Percentiles rank a stretch among this genome's conserved stretches.
Evolutionary conservation across 92 coral and sea anemone species (phyloP).

Genomic region (Micromussa lordhowensis): DNA sequence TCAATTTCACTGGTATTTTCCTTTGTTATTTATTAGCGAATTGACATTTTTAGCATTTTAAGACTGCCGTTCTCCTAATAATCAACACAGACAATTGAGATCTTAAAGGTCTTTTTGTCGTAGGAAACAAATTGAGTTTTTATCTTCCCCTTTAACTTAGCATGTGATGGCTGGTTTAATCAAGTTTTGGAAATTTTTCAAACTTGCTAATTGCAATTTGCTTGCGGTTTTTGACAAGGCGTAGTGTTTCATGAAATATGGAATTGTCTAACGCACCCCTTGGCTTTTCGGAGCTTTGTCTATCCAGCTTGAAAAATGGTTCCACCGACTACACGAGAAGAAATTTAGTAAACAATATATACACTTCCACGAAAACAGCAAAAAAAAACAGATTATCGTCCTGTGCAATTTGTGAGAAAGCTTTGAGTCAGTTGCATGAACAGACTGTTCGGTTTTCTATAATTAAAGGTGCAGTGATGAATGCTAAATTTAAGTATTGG

Average conservation of each 20-base stretch:
- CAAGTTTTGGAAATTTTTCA: conserved; percentile 38
- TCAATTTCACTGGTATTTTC: no score
- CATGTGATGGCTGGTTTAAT: background rate
- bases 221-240: conserved; percentile 30
- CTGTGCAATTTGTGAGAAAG: background rate
- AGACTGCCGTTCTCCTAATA: background rate
- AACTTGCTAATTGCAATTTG: conserved; percentile 18
- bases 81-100: background rate
- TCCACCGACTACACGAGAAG: no score
- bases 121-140: no score
- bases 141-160: background rate
- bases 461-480: background rate
- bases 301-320: background rate
- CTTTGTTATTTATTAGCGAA: no score
- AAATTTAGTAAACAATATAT: background rate
- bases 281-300: background rate
- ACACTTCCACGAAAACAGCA: background rate
- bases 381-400: background rate
- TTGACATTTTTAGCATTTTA: background rate
- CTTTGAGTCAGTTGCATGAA: background rate
- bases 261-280: background rate
- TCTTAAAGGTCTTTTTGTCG: background rate
- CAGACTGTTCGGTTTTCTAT: background rate
- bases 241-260: conserved; percentile 1
- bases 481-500: background rate